Base-by-base conservation (phyloP, 2,888 invertebrate genomes). In the Drosophila infuscata region DNA sequence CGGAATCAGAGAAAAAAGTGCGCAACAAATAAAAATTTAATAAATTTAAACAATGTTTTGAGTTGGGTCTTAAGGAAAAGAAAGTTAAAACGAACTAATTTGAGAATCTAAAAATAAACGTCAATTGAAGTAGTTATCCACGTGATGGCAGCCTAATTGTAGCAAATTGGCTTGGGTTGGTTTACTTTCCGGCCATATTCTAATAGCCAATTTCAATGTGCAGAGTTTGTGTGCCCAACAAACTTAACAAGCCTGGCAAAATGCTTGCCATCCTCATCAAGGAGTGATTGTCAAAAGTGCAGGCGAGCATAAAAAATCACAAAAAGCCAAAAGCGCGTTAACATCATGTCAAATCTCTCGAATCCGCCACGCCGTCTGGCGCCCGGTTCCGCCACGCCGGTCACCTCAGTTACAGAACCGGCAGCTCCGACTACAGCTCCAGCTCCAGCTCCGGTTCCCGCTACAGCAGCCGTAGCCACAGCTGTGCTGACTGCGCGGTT, bases 311-410 rank as follows among this genome's bases (percentile, higher is more conserved):
- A 43, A 51, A 52, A 43, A 35, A 56, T 62, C 62, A 57, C n/a
- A 38, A 17, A 46, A 62, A 63, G 25, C 30, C 25, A 56, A 58
- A 32, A 54, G 33, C 41, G 74, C 57, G 71, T 57, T 36, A n/a
- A 67, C 72, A 83, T 77, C 61, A 92, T 91, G 92, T 91, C 91
- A 20, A 88, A 86, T 73, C 74, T 76, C 54, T 76, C 84, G 70
- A 85, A 82, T 70, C 69, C 70, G 30, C 71, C 84, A 60, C 84
- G 90, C 30, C 90, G 90, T 30, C 12, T 82, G 70, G 87, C 82
- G 48, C 90, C 91, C 20, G 91, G 92, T n/a, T 73, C 79, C n/a
- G 92, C 92, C 29, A 83, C 89, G 64, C 89, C 88, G 61, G 81
- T 91, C 8, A 60, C 74, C 41, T 3, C 66, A 29, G 48, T 48